Evolutionary conservation across 2,888 invertebrate species (phyloP).

Genomic region (Yponomeuta cagnagella): DNA sequence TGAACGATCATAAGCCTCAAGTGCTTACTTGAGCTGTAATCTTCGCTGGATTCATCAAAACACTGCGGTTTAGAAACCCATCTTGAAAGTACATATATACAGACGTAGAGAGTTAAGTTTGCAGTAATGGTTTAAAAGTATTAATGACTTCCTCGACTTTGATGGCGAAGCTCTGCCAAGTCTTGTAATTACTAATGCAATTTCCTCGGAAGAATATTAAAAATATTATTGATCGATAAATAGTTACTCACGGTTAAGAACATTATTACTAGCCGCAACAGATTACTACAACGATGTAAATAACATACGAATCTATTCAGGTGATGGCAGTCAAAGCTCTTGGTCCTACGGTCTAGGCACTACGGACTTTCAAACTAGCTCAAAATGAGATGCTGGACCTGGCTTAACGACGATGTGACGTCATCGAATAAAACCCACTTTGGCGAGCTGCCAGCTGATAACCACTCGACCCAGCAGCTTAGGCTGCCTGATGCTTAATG

Average conservation of each 20-base stretch:
- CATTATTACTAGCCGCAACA: no score
- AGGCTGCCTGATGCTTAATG: slow-evolving; percentile 42
- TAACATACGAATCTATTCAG: background rate
- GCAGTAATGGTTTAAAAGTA: background rate
- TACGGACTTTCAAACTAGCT: background rate
- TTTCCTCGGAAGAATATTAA: no score
- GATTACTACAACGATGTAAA: background rate
- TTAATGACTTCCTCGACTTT: background rate
- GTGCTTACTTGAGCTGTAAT: slow-evolving; percentile 2
- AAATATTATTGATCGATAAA: no score
- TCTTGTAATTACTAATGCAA: no score
- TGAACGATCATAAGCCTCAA: slow-evolving; percentile 6
- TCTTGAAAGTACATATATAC: background rate
- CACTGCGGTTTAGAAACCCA: slow-evolving; percentile 2
- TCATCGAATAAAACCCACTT: slow-evolving; percentile 50
- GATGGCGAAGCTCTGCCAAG: no score
- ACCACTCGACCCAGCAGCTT: slow-evolving; percentile 47
- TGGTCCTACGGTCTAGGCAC: background rate
- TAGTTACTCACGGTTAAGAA: no score
- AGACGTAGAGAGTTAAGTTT: background rate
- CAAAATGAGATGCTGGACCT: slow-evolving; percentile 9
- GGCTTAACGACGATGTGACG: slow-evolving; percentile 29
- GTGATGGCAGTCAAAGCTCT: background rate
- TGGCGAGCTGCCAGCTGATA: slow-evolving; percentile 65
- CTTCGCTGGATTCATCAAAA: background rate